phyloP scores from a whole-genome alignment of 1,140 invertebrate species.

The Camponotus vicinus region DNA sequence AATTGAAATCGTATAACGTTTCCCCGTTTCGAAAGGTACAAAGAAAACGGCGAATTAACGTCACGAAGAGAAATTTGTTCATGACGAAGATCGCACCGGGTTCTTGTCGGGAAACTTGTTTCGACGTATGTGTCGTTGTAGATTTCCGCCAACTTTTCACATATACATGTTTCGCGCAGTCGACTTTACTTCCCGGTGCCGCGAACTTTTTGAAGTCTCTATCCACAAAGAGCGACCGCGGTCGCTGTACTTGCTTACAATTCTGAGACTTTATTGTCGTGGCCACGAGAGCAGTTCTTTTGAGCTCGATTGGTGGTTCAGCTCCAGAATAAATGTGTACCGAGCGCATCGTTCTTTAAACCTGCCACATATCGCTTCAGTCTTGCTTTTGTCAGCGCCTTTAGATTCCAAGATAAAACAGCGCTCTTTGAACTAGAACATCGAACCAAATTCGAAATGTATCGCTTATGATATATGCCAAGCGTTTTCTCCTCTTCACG shows the following conservation, averaged over 20 bases:
- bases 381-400: constrained; percentile 8
- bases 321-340: constrained; percentile 55
- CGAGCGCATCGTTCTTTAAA: constrained; percentile 25
- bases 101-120: constrained; percentile 31
- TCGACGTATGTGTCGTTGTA: constrained; percentile 22
- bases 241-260: constrained; percentile 33
- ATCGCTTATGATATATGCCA: neutral
- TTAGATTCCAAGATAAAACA: constrained; percentile 24
- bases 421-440: constrained; percentile 20
- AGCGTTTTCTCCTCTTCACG: neutral
- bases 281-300: constrained; percentile 52
- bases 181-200: neutral
- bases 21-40: neutral
- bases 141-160: constrained; percentile 64
- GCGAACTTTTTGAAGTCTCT: constrained; percentile 63
- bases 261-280: constrained; percentile 52
- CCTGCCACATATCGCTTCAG: neutral
- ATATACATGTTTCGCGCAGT: constrained; percentile 15
- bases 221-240: constrained; percentile 36
- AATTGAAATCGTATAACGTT: constrained; percentile 25
- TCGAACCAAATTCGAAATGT: neutral
- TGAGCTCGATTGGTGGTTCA: constrained; percentile 51
- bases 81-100: neutral
- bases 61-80: neutral
- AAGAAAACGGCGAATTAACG: neutral